Evolutionary conservation across 2,888 invertebrate species (phyloP).

Genomic region (Drosophila meridiana): DNA sequence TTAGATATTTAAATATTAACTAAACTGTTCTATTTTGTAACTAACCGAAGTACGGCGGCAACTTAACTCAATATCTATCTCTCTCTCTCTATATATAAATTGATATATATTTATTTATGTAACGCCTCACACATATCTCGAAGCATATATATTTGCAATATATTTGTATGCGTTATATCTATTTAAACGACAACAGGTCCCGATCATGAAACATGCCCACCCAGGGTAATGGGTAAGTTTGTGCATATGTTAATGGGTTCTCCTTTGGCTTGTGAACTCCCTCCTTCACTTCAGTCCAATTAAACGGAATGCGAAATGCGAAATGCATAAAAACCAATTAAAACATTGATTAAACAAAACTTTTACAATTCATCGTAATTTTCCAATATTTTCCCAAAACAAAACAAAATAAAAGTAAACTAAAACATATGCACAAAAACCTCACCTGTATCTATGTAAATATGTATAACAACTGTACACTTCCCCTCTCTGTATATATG

Average conservation of each 20-base stretch:
- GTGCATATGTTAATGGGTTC: conserved; percentile 62
- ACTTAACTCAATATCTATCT: conserved; percentile 46
- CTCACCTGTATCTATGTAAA: conserved; percentile 47
- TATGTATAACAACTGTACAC: conserved; percentile 38
- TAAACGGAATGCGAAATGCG: neutral
- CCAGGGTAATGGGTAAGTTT: conserved; percentile 85
- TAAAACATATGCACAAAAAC: conserved; percentile 58
- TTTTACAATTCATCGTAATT: conserved; percentile 28
- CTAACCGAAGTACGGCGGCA: conserved; percentile 73
- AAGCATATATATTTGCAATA: conserved; percentile 50
- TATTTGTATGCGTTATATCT: conserved; percentile 69
- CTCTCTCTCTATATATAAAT: conserved; percentile 20
- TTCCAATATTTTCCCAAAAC: conserved; percentile 22
- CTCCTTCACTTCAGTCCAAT: conserved; percentile 11
- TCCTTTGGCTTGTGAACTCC: conserved; percentile 40
- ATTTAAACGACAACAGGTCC: conserved; percentile 84
- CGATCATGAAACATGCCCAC: conserved; percentile 85
- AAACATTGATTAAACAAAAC: conserved; percentile 14
- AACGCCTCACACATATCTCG: conserved; percentile 48
- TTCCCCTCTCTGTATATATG: conserved; percentile 8
- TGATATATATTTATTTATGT: conserved; percentile 14
- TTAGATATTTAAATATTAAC: conserved; percentile 35
- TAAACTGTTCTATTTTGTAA: conserved; percentile 71
- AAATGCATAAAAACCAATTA: conserved; percentile 6
- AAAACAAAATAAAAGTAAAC: conserved; percentile 28